These are phyloP conservation scores for Chinchilla lanigera DNA, from an alignment of 2,113 vertebrate genomes.

Conservation along the genomic window DNA sequence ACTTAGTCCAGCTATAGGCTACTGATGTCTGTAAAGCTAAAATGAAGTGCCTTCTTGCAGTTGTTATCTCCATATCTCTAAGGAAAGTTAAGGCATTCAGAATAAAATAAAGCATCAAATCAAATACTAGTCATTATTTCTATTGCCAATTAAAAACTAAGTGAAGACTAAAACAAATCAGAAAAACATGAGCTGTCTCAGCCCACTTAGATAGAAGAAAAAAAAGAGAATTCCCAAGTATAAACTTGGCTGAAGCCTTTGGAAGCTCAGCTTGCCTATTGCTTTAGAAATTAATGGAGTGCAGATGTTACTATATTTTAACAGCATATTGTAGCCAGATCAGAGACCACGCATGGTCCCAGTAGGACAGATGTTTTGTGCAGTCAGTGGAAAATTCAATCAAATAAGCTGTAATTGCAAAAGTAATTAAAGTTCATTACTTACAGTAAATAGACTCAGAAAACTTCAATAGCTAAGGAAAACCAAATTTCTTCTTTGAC, in stretches of 20 bases:
- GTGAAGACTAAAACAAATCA: constrained; percentile 64
- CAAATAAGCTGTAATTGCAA: constrained; percentile 83
- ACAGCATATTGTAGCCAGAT: constrained; percentile 74
- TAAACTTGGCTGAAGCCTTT: constrained; percentile 21
- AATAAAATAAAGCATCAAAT: constrained; percentile 46
- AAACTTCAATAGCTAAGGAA: constrained; percentile 73
- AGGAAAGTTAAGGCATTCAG: background rate
- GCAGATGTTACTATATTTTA: constrained; percentile 74
- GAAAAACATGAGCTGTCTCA: constrained; percentile 46
- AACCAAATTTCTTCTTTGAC: constrained; percentile 68
- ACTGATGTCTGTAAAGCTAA: background rate
- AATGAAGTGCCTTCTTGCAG: background rate
- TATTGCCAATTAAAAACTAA: background rate
- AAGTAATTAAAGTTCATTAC: constrained; percentile 86
- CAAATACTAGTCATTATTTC: constrained; percentile 30
- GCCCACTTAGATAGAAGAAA: constrained; percentile 19
- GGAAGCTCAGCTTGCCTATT: constrained; percentile 68
- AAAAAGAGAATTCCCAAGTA: constrained; percentile 59
- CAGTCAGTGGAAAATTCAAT: constrained; percentile 84
- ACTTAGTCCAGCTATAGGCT: background rate
- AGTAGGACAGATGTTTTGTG: constrained; percentile 81
- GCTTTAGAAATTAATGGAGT: constrained; percentile 76
- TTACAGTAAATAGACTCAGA: constrained; percentile 80
- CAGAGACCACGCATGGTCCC: constrained; percentile 71
- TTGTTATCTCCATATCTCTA: background rate